Evolutionary conservation across 2,888 invertebrate genomes (phyloP).

Genomic region (Lypha dubia): DNA sequence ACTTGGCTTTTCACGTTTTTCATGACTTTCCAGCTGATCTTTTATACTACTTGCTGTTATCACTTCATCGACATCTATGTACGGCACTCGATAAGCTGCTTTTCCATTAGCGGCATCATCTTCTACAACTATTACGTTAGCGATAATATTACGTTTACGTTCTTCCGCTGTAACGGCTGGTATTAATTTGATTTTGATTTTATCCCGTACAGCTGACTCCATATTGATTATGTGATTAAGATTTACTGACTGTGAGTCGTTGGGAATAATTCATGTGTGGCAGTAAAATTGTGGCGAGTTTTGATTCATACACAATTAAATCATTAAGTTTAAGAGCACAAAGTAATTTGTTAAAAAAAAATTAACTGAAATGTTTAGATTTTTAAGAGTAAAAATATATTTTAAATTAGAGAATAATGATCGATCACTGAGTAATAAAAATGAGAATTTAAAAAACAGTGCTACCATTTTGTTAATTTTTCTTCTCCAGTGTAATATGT

Average conservation of each 20-base stretch:
- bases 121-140: constrained; percentile 78
- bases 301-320: not conserved
- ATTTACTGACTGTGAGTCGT: constrained; percentile 28
- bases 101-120: constrained; percentile 43
- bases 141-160: constrained; percentile 78
- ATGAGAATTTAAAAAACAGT: no score
- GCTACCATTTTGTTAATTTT: no score
- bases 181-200: constrained; percentile 76
- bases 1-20: constrained; percentile 61
- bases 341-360: not conserved
- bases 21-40: constrained; percentile 56
- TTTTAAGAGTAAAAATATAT: not conserved
- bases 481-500: no score
- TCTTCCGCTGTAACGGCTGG: constrained; percentile 78
- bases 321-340: constrained; percentile 4
- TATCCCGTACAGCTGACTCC: constrained; percentile 69
- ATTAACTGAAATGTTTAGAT: not conserved
- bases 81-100: constrained; percentile 75
- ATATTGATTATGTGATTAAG: constrained; percentile 34
- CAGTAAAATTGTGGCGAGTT: constrained; percentile 31
- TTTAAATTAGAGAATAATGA: no score
- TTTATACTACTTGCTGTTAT: constrained; percentile 63
- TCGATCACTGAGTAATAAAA: no score
- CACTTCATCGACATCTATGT: constrained; percentile 79
- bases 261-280: not conserved